Base-by-base conservation (phyloP, 2,797 vertebrate genomes). In the Eulemur mongoz region DNA sequence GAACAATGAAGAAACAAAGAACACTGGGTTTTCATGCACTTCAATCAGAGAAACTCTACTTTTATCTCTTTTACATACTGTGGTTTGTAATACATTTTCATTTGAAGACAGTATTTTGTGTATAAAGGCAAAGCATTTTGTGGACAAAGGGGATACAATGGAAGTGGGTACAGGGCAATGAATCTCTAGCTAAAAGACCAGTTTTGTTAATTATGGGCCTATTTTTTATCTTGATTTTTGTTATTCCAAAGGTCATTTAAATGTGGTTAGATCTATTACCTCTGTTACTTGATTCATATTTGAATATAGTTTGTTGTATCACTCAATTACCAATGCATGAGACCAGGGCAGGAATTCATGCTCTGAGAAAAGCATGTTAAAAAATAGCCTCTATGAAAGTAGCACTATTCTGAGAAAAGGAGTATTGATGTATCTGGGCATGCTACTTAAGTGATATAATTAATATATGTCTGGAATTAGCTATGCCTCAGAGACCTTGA, bases 381-480 rank as follows among this genome's bases (percentile, higher is more conserved):
- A 93, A 93, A 97, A 97, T 82, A 92, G 20, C 70, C 92, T 98
- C 38, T 52, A 30, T 75, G 50, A 67, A 93, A 95, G 80, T 32
- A 98, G 76, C 3, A 95, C 65, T 83, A 98, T 97, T 97, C 59
- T 87, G 73, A 96, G 82, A 83, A 96, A 95, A n/a, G 10, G 40
- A 96, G 85, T 97, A 97, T 94, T 98, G 79, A 97, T 92, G 70
- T 94, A 94, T 98, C 93, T 96, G 40, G 69, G 59, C 48, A 67
- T 94, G 95, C 80, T 97, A 94, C 25, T 96, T 98, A 98, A 97
- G 52, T 93, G 95, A 94, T 76, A 83, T 97, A 98, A 98, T 98
- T 98, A 98, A 98, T 97, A 96, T 95, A 97, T 98, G 97, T 98
- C 86, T 98, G 87, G 80, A 79, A 97, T 98, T 98, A 98, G 96